Evolutionary conservation across 37 sponge, comb jelly and placozoan species (phyloP).

Genomic region (Eunapius fragilis): DNA sequence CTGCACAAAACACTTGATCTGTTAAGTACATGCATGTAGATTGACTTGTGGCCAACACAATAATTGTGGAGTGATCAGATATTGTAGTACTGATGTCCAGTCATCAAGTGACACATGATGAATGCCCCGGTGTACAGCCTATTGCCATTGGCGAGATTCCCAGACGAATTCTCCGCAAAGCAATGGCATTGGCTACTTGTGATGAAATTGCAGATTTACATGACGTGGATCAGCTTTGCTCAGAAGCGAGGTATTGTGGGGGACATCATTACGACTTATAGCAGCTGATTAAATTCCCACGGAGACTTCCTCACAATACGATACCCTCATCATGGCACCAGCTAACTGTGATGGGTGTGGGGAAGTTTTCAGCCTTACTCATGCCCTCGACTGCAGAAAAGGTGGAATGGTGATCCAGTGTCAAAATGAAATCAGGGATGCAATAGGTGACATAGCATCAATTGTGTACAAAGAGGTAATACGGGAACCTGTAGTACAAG

Average conservation of each 20-base stretch:
- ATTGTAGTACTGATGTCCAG: slow-evolving; percentile 20
- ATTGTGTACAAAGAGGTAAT: too few species aligned
- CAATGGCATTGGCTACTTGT: slow-evolving; percentile 6
- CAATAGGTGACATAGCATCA: too few species aligned
- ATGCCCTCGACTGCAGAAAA: too few species aligned
- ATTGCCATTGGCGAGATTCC: slow-evolving; percentile 15
- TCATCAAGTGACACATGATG: not conserved
- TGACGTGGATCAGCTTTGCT: slow-evolving; percentile 14
- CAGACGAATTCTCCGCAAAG: slow-evolving; percentile 30
- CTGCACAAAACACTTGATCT: not conserved
- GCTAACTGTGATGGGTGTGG: too few species aligned
- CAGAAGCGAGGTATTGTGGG: slow-evolving; percentile 20
- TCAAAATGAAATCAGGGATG: too few species aligned
- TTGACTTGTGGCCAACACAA: slow-evolving; percentile 15
- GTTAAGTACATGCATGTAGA: not conserved
- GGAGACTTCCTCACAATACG: too few species aligned
- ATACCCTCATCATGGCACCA: too few species aligned
- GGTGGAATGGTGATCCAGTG: too few species aligned
- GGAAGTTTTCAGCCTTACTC: too few species aligned
- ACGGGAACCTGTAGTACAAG: too few species aligned
- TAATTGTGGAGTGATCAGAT: slow-evolving; percentile 21
- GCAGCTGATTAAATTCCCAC: too few species aligned
- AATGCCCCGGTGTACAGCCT: slow-evolving; percentile 7
- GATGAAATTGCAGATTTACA: not conserved
- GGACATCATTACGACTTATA: too few species aligned